Evolutionary conservation across 2,888 invertebrate genomes (phyloP).

Genomic region (Orgyia antiqua): DNA sequence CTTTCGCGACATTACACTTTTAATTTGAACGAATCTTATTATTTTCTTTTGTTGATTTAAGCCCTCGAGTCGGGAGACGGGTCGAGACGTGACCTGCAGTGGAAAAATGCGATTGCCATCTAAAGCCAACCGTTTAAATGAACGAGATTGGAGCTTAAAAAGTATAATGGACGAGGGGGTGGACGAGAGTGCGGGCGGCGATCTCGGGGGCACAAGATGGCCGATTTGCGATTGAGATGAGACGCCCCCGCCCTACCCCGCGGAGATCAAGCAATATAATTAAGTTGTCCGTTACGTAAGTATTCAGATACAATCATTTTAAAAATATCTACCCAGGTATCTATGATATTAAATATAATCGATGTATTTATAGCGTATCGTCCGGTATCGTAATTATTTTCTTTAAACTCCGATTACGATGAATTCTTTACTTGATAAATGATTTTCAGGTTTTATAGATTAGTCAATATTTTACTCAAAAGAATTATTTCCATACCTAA

Average conservation of each 20-base stretch:
- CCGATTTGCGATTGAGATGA: conserved; percentile 79
- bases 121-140: conserved; percentile 85
- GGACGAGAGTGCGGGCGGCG: conserved; percentile 67
- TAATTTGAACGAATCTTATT: conserved; percentile 86
- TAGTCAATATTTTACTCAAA: too few species aligned
- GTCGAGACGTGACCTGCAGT: conserved; percentile 82
- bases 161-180: conserved; percentile 81
- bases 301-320: conserved; percentile 31
- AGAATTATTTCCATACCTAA: too few species aligned
- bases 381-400: too few species aligned
- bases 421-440: too few species aligned
- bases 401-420: too few species aligned
- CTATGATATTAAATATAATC: too few species aligned
- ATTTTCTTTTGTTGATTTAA: conserved; percentile 84
- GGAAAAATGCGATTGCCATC: conserved; percentile 85
- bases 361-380: too few species aligned
- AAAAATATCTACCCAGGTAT: conserved; percentile 7
- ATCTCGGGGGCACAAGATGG: conserved; percentile 75
- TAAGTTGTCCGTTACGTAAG: conserved; percentile 58
- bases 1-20: conserved; percentile 82
- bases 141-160: conserved; percentile 85
- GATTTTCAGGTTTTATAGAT: too few species aligned
- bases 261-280: conserved; percentile 74
- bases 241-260: conserved; percentile 57
- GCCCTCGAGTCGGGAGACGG: conserved; percentile 78